Percentiles rank a stretch among this genome's conserved stretches.
Conservation (phyloP, 2,113 vertebrate genomes). For the Poeciliopsis retropinna region DNA sequence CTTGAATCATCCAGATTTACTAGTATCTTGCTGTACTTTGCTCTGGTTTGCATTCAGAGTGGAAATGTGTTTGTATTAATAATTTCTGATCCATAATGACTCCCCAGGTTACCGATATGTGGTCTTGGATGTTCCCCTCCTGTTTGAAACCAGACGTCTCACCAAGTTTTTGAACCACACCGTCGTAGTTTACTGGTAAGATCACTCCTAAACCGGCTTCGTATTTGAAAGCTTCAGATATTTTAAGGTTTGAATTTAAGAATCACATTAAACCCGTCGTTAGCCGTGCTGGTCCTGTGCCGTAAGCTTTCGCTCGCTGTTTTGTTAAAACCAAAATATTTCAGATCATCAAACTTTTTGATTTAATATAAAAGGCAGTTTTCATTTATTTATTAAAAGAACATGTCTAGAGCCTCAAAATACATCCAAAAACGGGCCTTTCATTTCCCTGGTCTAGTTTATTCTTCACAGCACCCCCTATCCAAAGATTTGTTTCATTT, state of each 20-base stretch:
- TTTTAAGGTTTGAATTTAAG: constrained; percentile 28
- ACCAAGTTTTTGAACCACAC: constrained; percentile 91
- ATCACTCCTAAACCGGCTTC: background rate
- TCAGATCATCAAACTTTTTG: too few relatives aligned
- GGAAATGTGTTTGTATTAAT: constrained; percentile 16
- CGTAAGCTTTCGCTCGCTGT: constrained; percentile 36
- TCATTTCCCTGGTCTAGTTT: too few relatives aligned
- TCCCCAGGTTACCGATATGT: constrained; percentile 90
- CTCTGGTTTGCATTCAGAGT: background rate
- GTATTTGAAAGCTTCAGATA: constrained; percentile 15
- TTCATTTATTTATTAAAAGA: too few relatives aligned
- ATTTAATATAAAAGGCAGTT: too few relatives aligned
- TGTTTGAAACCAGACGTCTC: constrained; percentile 89
- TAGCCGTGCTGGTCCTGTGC: constrained; percentile 4
- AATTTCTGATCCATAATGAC: constrained; percentile 14
- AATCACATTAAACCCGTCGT: constrained; percentile 15
- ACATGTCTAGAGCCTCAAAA: too few relatives aligned
- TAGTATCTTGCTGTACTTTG: too few relatives aligned
- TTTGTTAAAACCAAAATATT: background rate
- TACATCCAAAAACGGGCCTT: too few relatives aligned
- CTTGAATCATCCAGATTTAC: background rate
- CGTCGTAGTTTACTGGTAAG: constrained; percentile 95
- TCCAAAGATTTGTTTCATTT: too few relatives aligned
- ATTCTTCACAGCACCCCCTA: too few relatives aligned
- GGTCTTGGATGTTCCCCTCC: constrained; percentile 93